Evolutionary conservation across 2,888 invertebrate genomes (phyloP), one percentile per base, ranked within the genome.

Genomic region (Hypsopygia costalis): DNA sequence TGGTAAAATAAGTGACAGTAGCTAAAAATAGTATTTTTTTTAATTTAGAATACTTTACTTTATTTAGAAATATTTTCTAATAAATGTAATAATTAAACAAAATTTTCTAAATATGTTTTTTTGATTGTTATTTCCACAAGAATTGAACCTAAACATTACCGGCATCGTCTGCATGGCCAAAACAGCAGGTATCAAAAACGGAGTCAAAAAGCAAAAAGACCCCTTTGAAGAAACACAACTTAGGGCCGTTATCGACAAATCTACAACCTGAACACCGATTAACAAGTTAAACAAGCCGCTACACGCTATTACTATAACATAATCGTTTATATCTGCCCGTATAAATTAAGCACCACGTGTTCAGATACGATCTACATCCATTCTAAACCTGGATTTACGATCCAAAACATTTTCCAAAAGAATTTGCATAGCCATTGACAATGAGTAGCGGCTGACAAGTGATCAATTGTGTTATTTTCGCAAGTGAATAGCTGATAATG

Each of bases 241-340:
- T 58, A 52, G 72, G 74, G 75, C 54, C 39, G 46, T 68, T 80
- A 85, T 82, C 83, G 60, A 48, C 37, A 44, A 56, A 83, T 83
- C 81, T 81, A 72, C 77, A 77, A 78, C 76, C 67, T 69, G 75
- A 65, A 60, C 67, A 64, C 48, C 75, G 62, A 77, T 82, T 80
- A 81, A 69, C 82, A 82, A 83, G 83, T 85, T 81, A 81, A 86
- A 83, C 80, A 85, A 66, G 68, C 70, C 71, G 56, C 58, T 63
- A 68, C 67, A 67, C 60, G 59, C 60, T 61, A 63, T 75, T 73
- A 74, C 46, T 47, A 40, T 50, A 49, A 45, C 43, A 46, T 44
- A 46, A n/a, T 41, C 47, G 47, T 43, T 47, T 38, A 40, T 46
- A 67, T 55, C 51, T 62, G 55, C 59, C 51, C 55, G 54, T 55